phyloP scores from a whole-genome alignment of 2,113 vertebrate species.

The Nothobranchius kuhntae region DNA sequence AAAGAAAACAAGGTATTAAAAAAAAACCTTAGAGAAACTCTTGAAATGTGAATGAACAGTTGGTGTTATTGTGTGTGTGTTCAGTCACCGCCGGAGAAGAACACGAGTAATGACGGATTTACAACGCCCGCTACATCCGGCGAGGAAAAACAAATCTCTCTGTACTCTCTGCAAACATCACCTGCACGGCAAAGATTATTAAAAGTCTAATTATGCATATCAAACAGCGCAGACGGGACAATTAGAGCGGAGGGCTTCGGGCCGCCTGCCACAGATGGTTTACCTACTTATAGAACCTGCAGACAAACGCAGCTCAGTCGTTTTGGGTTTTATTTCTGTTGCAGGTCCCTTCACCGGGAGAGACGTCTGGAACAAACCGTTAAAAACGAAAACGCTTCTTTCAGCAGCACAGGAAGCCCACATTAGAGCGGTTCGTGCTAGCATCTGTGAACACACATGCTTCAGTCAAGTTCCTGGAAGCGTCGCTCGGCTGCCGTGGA shows the following conservation, averaged over 20 bases:
- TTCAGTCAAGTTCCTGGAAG: background rate
- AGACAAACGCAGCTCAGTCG: constrained; percentile 42
- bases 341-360: background rate
- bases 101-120: constrained; percentile 13
- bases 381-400: constrained; percentile 3
- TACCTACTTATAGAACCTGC: constrained; percentile 48
- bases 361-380: background rate
- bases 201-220: constrained; percentile 79
- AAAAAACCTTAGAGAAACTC: background rate
- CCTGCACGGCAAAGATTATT: constrained; percentile 74
- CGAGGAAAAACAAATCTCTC: constrained; percentile 27
- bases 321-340: constrained; percentile 10
- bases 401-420: background rate
- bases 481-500: background rate
- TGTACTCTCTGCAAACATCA: constrained; percentile 66
- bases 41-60: background rate
- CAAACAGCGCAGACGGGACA: constrained; percentile 72
- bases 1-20: background rate
- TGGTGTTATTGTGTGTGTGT: background rate
- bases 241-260: constrained; percentile 63
- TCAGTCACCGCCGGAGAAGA: background rate
- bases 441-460: background rate
- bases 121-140: constrained; percentile 19
- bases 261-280: constrained; percentile 73
- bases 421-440: constrained; percentile 10